Conservation (phyloP, 2,888 invertebrate species). For the Spilarctia lutea region DNA sequence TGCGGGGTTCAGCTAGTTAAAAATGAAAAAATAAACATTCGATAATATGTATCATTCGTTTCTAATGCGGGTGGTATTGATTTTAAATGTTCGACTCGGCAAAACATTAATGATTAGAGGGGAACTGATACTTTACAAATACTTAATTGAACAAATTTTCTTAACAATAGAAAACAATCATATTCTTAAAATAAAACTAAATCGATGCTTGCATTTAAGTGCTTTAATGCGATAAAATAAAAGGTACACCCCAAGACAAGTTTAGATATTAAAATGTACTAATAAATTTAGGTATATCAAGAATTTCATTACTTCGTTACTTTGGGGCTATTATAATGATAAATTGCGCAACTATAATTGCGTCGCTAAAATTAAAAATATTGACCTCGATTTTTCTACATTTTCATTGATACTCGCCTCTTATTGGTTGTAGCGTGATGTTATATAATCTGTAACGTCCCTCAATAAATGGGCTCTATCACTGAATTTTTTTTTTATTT, state of each 20-base stretch:
- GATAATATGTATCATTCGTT: not conserved
- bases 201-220: not conserved
- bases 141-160: not conserved
- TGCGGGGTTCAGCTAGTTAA: no score
- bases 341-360: not conserved
- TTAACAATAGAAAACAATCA: not conserved
- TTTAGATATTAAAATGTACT: not conserved
- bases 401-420: no score
- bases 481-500: not conserved
- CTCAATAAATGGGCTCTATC: not conserved
- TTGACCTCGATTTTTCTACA: no score
- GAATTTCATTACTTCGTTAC: not conserved
- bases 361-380: not conserved
- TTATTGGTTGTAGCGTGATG: not conserved
- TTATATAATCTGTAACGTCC: not conserved
- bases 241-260: not conserved
- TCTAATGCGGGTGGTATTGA: not conserved
- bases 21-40: not conserved
- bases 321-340: not conserved
- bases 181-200: not conserved
- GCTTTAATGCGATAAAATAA: no score
- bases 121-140: not conserved
- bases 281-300: not conserved
- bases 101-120: not conserved
- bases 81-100: no score